Percentiles rank a stretch among this genome's conserved stretches.
These are phyloP conservation scores for Drosophila ambigua DNA, from an alignment of 1,140 invertebrate genomes.

Conservation along the genomic window DNA sequence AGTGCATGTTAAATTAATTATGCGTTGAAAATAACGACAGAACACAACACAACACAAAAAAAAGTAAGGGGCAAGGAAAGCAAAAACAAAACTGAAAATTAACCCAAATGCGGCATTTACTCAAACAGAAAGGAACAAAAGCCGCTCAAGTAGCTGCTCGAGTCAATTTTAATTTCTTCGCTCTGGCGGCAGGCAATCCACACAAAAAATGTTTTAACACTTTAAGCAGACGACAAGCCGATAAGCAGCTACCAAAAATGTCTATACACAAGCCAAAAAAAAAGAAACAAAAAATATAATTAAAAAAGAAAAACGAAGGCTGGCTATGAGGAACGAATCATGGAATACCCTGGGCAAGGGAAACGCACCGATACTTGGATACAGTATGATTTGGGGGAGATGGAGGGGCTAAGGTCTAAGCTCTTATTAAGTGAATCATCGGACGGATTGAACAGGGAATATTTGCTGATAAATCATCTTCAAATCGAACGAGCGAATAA, in stretches of 20 bases:
- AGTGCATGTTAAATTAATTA: conserved; percentile 80
- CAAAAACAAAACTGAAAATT: conserved; percentile 15
- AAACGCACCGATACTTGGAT: too few relatives aligned
- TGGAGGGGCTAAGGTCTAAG: too few relatives aligned
- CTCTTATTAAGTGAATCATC: too few relatives aligned
- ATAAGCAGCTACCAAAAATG: conserved; percentile 71
- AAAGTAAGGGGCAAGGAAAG: too few relatives aligned
- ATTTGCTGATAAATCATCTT: too few relatives aligned
- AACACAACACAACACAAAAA: not conserved
- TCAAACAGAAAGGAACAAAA: conserved; percentile 63
- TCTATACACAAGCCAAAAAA: not conserved
- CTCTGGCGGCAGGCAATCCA: conserved; percentile 5
- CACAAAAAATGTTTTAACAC: conserved; percentile 67
- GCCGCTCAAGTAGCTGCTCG: conserved; percentile 67
- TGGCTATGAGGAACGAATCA: too few relatives aligned
- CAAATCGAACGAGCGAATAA: too few relatives aligned
- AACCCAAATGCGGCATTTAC: conserved; percentile 53
- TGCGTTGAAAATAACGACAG: conserved; percentile 63
- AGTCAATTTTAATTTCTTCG: conserved; percentile 35
- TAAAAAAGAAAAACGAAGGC: conserved; percentile 7
- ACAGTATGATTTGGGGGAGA: too few relatives aligned
- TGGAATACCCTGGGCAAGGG: too few relatives aligned
- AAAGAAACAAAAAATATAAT: not conserved
- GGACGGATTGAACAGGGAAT: too few relatives aligned
- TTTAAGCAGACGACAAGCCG: conserved; percentile 74